Base-by-base conservation (phyloP, 2,888 invertebrate species). In the Andrena camellia region DNA sequence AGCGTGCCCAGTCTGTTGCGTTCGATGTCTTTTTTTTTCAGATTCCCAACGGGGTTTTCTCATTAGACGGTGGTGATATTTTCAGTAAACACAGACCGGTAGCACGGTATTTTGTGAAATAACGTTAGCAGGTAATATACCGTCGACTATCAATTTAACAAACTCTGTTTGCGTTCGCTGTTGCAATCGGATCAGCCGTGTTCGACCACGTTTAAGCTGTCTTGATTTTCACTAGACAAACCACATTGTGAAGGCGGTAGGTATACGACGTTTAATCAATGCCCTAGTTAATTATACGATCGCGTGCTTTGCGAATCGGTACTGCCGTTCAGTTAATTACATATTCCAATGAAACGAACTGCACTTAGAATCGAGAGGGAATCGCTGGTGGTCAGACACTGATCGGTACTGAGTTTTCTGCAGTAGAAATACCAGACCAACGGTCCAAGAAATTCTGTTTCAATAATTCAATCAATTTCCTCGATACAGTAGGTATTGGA, bases 191-290 rank as follows among this genome's bases (percentile, higher is more conserved):
- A 62, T 35, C 50, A 10, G n/a, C n/a, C n/a, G 17, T 17, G 57
- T 20, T 13, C 26, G 13, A 29, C 17, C 10, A 52, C 52, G 31
- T n/a, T 31, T 50, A 62, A 17, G 6, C 20, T 50, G 20, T 2
- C 10, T 29, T 10, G 31, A 64, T 31, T 33, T n/a, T 23, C 50
- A 4, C 50, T 50, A 26, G 17, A 63, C 17, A 13, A 54, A 26
- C n/a, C 52, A 26, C 10, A n/a, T 20, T 52, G 13, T 6, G 10
- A 33, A n/a, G 50, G 63, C 23, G 17, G n/a, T 52, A 2, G n/a
- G 10, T 13, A 48, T 42, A 13, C 31, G 10, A 74, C 59, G 31
- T 59, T 48, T 74, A 67, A 7, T 60, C 59, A 74, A 4, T 60
- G 6, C 20, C 20, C 20, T 8, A 20, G 7, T 52, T 42, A 42